phyloP scores from a whole-genome alignment of 2,113 vertebrate species.

The Hystrix brachyura region DNA sequence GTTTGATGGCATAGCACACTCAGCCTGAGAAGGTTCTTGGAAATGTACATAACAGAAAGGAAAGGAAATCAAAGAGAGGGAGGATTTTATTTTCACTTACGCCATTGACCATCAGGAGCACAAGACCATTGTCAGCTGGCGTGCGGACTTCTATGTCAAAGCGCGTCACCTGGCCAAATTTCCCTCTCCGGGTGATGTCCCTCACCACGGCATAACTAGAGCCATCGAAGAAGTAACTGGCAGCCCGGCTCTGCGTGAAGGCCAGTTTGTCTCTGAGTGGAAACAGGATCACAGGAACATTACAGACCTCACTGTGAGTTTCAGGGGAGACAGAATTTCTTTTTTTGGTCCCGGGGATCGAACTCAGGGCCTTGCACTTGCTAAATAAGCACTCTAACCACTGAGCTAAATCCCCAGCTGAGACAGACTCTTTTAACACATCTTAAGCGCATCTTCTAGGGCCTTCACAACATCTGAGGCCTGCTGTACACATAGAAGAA shows the following conservation, averaged over 20 bases:
- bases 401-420: too few species aligned
- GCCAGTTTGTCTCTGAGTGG: conserved; percentile 94
- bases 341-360: too few species aligned
- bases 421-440: neutral
- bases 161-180: conserved; percentile 93
- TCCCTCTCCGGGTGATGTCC: conserved; percentile 94
- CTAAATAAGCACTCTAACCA: too few species aligned
- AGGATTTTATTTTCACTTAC: conserved; percentile 87
- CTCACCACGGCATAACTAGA: conserved; percentile 95
- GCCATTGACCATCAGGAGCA: conserved; percentile 96
- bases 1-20: neutral
- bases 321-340: neutral
- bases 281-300: neutral
- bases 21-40: neutral
- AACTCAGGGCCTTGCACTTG: too few species aligned
- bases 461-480: neutral
- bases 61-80: neutral
- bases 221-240: conserved; percentile 98
- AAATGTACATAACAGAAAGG: neutral
- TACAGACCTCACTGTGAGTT: neutral
- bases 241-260: conserved; percentile 96
- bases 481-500: neutral
- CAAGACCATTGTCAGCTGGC: conserved; percentile 92
- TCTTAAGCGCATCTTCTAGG: neutral
- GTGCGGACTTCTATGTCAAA: conserved; percentile 98